These are phyloP conservation scores for Yoshiicerus persimilis DNA, from an alignment of 1,140 invertebrate genomes.

Conservation along the genomic window DNA sequence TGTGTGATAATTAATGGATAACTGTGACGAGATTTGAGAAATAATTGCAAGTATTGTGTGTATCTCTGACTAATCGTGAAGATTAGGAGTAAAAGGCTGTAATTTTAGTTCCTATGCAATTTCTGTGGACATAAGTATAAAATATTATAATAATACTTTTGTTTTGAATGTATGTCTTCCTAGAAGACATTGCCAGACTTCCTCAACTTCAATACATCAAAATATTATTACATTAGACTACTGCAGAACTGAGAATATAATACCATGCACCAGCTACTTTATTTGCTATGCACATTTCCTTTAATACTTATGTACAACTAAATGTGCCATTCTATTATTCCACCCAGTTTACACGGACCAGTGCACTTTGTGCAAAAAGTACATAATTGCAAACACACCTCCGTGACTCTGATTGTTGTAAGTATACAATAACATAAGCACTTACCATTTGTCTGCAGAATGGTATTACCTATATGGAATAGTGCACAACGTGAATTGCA, in stretches of 20 bases:
- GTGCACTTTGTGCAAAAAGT: not conserved
- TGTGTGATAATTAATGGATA: not conserved
- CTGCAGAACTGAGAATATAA: not conserved
- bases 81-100: not conserved
- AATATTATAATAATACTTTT: not conserved
- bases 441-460: too few relatives aligned
- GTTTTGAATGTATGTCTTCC: not conserved
- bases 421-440: not conserved
- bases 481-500: not conserved
- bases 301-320: not conserved
- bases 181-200: not conserved
- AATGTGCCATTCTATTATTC: conserved; percentile 20
- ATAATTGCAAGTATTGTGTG: not conserved
- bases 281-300: not conserved
- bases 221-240: too few relatives aligned
- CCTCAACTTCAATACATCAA: not conserved
- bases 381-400: conserved; percentile 16
- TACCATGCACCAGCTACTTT: not conserved
- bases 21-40: not conserved
- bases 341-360: conserved; percentile 14
- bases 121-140: not conserved
- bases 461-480: not conserved
- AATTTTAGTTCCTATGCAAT: not conserved
- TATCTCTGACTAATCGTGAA: not conserved
- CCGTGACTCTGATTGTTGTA: not conserved